Evolutionary conservation across 2,888 invertebrate species (phyloP), one percentile per base, ranked within the genome.

Genomic region (Agrilus mali): DNA sequence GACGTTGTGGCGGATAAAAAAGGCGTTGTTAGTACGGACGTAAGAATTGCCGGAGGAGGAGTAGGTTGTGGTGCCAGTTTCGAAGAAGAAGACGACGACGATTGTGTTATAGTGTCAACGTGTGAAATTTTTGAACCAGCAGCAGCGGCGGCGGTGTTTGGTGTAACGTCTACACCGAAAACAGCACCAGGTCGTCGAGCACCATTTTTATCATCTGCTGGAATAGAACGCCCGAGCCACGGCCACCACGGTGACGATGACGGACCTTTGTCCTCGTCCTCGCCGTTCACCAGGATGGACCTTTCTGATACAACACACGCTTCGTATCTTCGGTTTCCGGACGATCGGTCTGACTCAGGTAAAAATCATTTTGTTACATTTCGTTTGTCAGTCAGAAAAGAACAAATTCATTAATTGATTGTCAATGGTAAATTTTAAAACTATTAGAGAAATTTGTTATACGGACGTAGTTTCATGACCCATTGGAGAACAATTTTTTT

Each of bases 71-170:
- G 45, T 43, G 52, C 38, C 43, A 50, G 38, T 34, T 54, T 54
- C 43, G 54, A 55, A 54, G 59, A 57, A 42, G 51, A 53, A 53
- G 57, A 74, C 68, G 75, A 75, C 67, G 74, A 75, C 72, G 74
- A 74, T 63, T 75, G 75, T 71, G 75, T 75, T 68, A 76, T 75
- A 69, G 75, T 75, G 72, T 72, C 74, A 68, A 67, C 27, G 27
- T 27, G 27, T 27, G 10, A 27, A 27, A 10, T 27, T 27, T 3
- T 4, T 27, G 27, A 27, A 27, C 27, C 27, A 10, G 13, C 16
- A 17, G n/a, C 33, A n/a, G 34, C 8, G 22, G 13, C 16, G 22
- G n/a, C 33, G 33, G 34, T 27, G 12, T 27, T 27, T 27, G 27
- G 27, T 27, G 46, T 45, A 40, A 49, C 47, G 41, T 45, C 47